Evolutionary conservation across 1,140 invertebrate genomes (phyloP).

Genomic region (Cotesia glomerata): DNA sequence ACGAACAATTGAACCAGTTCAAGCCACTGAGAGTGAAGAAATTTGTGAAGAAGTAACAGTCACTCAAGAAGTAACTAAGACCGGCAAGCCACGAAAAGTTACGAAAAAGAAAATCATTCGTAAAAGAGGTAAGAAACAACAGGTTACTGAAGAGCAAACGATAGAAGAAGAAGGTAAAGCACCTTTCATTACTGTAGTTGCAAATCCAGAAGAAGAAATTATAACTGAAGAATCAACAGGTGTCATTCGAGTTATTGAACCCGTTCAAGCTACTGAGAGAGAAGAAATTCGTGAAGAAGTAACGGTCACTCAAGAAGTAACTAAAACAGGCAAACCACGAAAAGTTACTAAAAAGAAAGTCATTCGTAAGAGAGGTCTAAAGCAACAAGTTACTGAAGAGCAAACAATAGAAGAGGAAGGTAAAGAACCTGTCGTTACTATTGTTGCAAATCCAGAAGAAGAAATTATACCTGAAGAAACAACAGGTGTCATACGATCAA

Average conservation of each 20-base stretch:
- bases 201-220: slow-evolving; percentile 50
- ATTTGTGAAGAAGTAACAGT: slow-evolving; percentile 15
- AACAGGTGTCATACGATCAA: slow-evolving; percentile 32
- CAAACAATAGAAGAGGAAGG: slow-evolving; percentile 29
- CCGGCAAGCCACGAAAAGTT: slow-evolving; percentile 28
- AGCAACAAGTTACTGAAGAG: slow-evolving; percentile 34
- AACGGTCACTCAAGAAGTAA: slow-evolving; percentile 44
- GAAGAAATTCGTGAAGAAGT: slow-evolving; percentile 47
- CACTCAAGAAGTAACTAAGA: slow-evolving; percentile 32
- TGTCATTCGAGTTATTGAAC: no score
- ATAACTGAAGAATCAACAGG: slow-evolving; percentile 36
- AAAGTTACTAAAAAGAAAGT: slow-evolving; percentile 41
- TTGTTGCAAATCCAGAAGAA: slow-evolving; percentile 28
- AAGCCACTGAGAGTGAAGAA: slow-evolving; percentile 27
- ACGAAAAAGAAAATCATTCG: slow-evolving; percentile 46
- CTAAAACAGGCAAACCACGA: slow-evolving; percentile 51
- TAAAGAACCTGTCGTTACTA: slow-evolving; percentile 25
- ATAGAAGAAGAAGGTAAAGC: slow-evolving; percentile 47
- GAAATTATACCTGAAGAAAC: slow-evolving; percentile 38
- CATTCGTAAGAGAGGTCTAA: slow-evolving; percentile 33
- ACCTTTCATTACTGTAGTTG: slow-evolving; percentile 16
- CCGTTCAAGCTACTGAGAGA: no score
- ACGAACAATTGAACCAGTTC: no score
- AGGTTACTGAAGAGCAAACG: slow-evolving; percentile 43
- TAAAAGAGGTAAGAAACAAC: slow-evolving; percentile 42